These are phyloP conservation scores for Plectropomus leopardus DNA, from an alignment of 2,113 vertebrate genomes.

Conservation along the genomic window DNA sequence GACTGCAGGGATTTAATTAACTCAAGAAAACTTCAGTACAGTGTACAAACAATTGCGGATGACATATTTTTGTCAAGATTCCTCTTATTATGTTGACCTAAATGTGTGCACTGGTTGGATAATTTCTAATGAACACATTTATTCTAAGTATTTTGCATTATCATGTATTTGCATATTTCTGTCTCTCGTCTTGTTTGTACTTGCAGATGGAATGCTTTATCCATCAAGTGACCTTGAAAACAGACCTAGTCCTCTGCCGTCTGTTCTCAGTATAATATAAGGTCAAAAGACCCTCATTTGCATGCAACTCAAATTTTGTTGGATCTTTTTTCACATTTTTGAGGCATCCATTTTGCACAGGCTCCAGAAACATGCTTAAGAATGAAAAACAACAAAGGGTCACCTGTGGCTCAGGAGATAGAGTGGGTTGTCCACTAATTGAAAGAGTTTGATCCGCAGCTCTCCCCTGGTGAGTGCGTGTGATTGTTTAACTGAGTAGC, in stretches of 20 bases:
- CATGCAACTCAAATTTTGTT: neutral
- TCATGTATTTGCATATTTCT: neutral
- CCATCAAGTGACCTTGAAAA: neutral
- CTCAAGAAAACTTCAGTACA: neutral
- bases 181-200: too few relatives aligned
- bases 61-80: neutral
- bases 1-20: neutral
- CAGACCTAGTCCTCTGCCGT: too few relatives aligned
- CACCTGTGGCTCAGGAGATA: too few relatives aligned
- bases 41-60: neutral
- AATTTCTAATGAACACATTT: too few relatives aligned
- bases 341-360: neutral
- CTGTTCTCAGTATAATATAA: too few relatives aligned
- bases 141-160: neutral
- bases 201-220: too few relatives aligned
- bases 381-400: neutral
- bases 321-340: neutral
- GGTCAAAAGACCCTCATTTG: slow-evolving; percentile 1
- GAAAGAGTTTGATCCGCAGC: too few relatives aligned
- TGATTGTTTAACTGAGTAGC: too few relatives aligned
- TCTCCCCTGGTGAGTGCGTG: too few relatives aligned
- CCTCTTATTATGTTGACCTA: too few relatives aligned
- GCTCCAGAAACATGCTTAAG: neutral
- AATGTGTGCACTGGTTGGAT: too few relatives aligned
- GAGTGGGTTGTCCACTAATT: too few relatives aligned